Conservation (phyloP, 1,140 invertebrate species). For the Parapsyche elsis region DNA sequence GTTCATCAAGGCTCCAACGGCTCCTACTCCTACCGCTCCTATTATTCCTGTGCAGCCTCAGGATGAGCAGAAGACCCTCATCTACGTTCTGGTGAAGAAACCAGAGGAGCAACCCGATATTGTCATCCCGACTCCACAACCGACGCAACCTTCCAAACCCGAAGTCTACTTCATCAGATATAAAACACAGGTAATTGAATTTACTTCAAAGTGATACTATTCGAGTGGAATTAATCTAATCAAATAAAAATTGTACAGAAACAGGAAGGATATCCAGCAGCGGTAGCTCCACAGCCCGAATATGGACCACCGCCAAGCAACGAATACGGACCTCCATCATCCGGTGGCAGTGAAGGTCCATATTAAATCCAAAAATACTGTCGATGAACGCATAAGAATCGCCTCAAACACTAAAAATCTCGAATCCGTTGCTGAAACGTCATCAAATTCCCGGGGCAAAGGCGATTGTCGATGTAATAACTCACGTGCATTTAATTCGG, state of each 20-base stretch:
- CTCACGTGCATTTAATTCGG: conserved; percentile 7
- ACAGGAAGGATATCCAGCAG: conserved; percentile 66
- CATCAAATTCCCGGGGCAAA: background rate
- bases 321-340: conserved; percentile 64
- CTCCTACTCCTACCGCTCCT: conserved; percentile 80
- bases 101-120: conserved; percentile 84
- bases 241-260: conserved; percentile 58
- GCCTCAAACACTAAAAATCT: background rate
- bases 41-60: conserved; percentile 80
- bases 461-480: background rate
- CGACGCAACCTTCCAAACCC: conserved; percentile 85
- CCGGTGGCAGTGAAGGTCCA: conserved; percentile 48
- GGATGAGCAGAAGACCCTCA: conserved; percentile 88
- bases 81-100: conserved; percentile 91
- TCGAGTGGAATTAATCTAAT: background rate
- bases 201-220: background rate
- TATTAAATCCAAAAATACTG: conserved; percentile 36
- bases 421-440: background rate
- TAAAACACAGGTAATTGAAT: conserved; percentile 76
- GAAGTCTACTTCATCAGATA: conserved; percentile 91
- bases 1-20: conserved; percentile 87
- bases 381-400: background rate
- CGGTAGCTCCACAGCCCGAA: conserved; percentile 60
- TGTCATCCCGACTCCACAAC: conserved; percentile 79
- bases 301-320: conserved; percentile 66